A percentile compares a stretch with the other conserved stretches of the same genome.
Evolutionary conservation across 2,888 invertebrate species (phyloP).

Genomic region (Dione juno): DNA sequence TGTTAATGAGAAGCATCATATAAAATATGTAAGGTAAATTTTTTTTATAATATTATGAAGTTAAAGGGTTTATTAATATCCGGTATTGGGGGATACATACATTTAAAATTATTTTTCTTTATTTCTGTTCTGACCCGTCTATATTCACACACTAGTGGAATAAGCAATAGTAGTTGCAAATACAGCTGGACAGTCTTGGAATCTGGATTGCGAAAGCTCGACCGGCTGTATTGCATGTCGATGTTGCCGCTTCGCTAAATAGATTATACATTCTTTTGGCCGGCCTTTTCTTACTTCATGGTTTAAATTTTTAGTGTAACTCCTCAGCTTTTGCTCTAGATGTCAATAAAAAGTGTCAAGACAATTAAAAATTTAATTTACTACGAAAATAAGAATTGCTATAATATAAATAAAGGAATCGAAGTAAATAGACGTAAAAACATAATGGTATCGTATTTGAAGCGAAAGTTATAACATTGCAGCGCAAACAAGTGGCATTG

Average conservation of each 20-base stretch:
- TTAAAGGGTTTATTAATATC: not conserved
- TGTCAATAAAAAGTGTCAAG: not conserved
- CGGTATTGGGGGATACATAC: not conserved
- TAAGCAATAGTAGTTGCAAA: constrained; percentile 39
- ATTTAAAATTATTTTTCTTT: not conserved
- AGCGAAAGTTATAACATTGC: constrained; percentile 57
- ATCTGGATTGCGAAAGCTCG: constrained; percentile 66
- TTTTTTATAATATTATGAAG: not conserved
- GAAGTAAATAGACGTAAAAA: constrained; percentile 34
- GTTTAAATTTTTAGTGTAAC: constrained; percentile 21
- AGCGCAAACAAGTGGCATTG: constrained; percentile 52
- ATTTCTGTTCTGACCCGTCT: not conserved
- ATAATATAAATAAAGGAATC: too few relatives aligned
- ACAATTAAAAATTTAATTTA: too few relatives aligned
- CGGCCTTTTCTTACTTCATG: constrained; percentile 25
- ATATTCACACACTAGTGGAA: constrained; percentile 34
- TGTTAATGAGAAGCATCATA: constrained; percentile 15
- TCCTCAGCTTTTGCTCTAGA: not conserved
- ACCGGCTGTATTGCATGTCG: constrained; percentile 70
- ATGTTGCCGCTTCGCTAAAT: constrained; percentile 56
- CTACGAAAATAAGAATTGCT: too few relatives aligned
- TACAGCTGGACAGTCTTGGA: constrained; percentile 54
- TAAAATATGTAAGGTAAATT: constrained; percentile 2
- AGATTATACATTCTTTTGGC: constrained; percentile 42
- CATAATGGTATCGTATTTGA: constrained; percentile 45